Percentiles rank a stretch among this genome's conserved stretches.
Evolutionary conservation across 2,888 invertebrate species (phyloP).

Genomic region (Euphydryas editha): DNA sequence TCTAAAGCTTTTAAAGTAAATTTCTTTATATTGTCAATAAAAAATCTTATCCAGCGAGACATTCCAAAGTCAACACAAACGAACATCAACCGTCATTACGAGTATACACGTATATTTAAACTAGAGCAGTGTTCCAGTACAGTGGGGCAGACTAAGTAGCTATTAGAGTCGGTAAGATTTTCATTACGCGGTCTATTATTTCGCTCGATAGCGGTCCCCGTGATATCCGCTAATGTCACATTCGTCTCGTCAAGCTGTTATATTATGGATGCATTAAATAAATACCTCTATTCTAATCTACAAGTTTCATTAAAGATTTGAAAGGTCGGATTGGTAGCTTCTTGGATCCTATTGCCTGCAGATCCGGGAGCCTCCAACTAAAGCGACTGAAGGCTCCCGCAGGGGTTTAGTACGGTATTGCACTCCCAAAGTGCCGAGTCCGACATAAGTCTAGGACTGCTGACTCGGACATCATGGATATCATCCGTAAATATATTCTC

Average conservation of each 20-base stretch:
- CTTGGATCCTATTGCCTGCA: no score
- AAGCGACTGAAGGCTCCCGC: no score
- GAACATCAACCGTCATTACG: neutral
- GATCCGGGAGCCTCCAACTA: no score
- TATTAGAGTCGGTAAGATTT: slow-evolving; percentile 2
- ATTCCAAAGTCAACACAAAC: neutral
- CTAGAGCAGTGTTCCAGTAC: slow-evolving; percentile 3
- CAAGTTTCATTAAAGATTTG: neutral
- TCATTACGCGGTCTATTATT: neutral
- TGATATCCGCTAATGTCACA: slow-evolving; percentile 7
- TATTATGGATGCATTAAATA: neutral
- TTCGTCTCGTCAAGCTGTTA: neutral
- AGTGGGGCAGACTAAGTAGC: slow-evolving; percentile 3
- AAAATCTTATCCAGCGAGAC: neutral
- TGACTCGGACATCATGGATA: no score
- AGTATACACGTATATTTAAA: neutral
- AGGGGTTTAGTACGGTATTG: no score
- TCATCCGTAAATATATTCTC: no score
- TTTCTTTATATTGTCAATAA: no score
- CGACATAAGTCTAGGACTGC: no score
- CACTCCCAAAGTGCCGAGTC: no score
- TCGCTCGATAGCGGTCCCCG: neutral
- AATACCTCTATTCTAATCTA: neutral
- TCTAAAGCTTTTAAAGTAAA: no score
- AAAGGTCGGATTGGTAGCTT: no score